A percentile compares a stretch with the other conserved stretches of the same genome.
phyloP scores from a whole-genome alignment of 2,888 invertebrate species.

The Monoplex corrugatus region DNA sequence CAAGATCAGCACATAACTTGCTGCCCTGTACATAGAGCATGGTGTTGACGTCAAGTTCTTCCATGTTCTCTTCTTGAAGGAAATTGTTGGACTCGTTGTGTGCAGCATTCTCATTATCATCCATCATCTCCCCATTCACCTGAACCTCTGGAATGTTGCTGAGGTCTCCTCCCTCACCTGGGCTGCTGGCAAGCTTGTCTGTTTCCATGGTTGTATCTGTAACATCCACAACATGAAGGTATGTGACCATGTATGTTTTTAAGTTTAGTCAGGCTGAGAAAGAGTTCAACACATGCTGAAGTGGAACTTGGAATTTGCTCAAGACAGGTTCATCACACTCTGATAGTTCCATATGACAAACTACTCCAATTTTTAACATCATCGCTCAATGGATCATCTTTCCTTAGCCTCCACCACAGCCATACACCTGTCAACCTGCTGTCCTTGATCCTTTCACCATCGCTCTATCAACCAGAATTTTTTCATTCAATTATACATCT shows the following conservation, averaged over 20 bases:
- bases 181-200: not conserved
- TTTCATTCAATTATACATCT: too few species aligned
- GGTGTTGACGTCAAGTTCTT: slow-evolving; percentile 60
- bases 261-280: too few species aligned
- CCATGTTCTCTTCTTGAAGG: slow-evolving; percentile 48
- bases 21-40: slow-evolving; percentile 60
- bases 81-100: slow-evolving; percentile 10
- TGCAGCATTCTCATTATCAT: not conserved
- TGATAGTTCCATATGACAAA: too few species aligned
- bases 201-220: not conserved
- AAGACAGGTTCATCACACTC: too few species aligned
- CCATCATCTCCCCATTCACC: slow-evolving; percentile 4
- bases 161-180: not conserved
- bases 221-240: not conserved
- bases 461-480: too few species aligned
- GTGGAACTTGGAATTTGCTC: too few species aligned
- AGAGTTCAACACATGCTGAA: too few species aligned
- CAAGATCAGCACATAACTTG: slow-evolving; percentile 65
- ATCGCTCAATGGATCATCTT: too few species aligned
- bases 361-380: too few species aligned
- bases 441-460: too few species aligned
- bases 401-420: too few species aligned
- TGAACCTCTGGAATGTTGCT: not conserved
- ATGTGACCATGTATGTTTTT: not conserved
- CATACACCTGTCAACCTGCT: too few species aligned